phyloP scores from a whole-genome alignment of 2,797 vertebrate genomes.

The Phoxinus dragarum region DNA sequence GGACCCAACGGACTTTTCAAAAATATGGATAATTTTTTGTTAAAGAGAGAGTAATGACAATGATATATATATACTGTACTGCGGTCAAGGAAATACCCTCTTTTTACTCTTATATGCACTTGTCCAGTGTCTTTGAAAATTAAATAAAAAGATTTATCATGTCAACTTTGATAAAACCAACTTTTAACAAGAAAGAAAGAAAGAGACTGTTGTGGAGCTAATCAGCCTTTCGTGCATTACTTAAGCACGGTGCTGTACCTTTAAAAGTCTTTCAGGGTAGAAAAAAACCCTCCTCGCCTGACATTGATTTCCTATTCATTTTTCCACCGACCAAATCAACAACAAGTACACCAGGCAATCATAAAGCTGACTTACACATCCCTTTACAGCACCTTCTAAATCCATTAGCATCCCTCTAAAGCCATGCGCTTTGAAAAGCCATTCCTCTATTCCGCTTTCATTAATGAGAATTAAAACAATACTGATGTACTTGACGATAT shows the following conservation, averaged over 20 bases:
- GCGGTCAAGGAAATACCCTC: slow-evolving; percentile 75
- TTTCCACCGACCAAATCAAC: slow-evolving; percentile 81
- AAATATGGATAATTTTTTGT: neutral
- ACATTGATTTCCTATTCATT: slow-evolving; percentile 86
- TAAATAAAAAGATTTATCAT: slow-evolving; percentile 83
- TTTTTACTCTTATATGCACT: slow-evolving; percentile 78
- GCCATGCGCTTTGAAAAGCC: slow-evolving; percentile 60
- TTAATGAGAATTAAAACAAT: slow-evolving; percentile 66
- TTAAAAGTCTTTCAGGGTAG: slow-evolving; percentile 65
- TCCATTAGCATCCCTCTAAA: slow-evolving; percentile 69
- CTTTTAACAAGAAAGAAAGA: neutral
- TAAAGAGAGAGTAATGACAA: neutral
- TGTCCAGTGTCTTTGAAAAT: slow-evolving; percentile 81
- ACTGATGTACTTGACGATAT: slow-evolving; percentile 60
- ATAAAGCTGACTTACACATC: slow-evolving; percentile 73
- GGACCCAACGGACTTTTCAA: neutral
- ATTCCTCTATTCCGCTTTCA: slow-evolving; percentile 55
- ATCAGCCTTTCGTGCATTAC: slow-evolving; percentile 33
- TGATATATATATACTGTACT: too few species aligned
- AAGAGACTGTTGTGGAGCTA: slow-evolving; percentile 11
- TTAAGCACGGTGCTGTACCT: slow-evolving; percentile 66
- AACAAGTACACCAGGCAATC: slow-evolving; percentile 83
- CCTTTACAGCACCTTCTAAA: slow-evolving; percentile 70
- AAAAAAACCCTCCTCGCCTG: slow-evolving; percentile 67
- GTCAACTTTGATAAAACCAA: neutral